These are phyloP conservation scores for Neoascia interrupta DNA, from an alignment of 2,888 invertebrate species.

Conservation along the genomic window DNA sequence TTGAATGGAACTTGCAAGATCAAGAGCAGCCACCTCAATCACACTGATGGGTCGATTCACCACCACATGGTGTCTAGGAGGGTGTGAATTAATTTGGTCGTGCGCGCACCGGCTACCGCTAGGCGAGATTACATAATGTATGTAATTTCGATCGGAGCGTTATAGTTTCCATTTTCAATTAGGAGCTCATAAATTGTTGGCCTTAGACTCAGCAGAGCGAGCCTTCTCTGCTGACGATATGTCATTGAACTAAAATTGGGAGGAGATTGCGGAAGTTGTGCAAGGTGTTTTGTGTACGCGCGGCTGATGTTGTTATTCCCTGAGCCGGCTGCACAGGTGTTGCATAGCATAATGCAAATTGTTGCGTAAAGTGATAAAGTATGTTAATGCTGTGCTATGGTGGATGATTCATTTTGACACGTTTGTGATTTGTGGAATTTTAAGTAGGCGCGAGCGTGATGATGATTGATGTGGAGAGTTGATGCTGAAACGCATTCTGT, in stretches of 20 bases:
- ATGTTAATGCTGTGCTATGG: conserved; percentile 26
- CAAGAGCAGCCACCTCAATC: conserved; percentile 47
- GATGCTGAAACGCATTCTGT: too few relatives aligned
- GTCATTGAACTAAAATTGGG: conserved; percentile 62
- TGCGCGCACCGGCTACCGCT: conserved; percentile 59
- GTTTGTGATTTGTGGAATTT: conserved; percentile 33
- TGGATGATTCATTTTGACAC: conserved; percentile 40
- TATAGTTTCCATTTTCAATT: conserved; percentile 69
- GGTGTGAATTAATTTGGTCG: conserved; percentile 68
- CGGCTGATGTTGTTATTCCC: neutral
- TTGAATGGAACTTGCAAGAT: neutral
- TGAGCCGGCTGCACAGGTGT: conserved; percentile 50
- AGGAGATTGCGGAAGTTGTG: conserved; percentile 59
- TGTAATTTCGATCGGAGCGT: conserved; percentile 67
- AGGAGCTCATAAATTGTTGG: conserved; percentile 56
- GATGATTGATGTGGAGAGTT: too few relatives aligned
- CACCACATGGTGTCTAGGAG: conserved; percentile 33
- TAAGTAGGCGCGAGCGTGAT: neutral
- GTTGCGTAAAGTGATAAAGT: conserved; percentile 8
- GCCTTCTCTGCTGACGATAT: conserved; percentile 18
- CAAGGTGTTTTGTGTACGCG: conserved; percentile 15
- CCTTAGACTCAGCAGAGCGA: conserved; percentile 1
- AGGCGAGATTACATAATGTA: conserved; percentile 60
- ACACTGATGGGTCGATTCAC: conserved; percentile 48
- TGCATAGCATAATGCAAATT: conserved; percentile 23